Base-by-base conservation (phyloP, 2,797 vertebrate genomes). In the Tympanoctomys barrerae region DNA sequence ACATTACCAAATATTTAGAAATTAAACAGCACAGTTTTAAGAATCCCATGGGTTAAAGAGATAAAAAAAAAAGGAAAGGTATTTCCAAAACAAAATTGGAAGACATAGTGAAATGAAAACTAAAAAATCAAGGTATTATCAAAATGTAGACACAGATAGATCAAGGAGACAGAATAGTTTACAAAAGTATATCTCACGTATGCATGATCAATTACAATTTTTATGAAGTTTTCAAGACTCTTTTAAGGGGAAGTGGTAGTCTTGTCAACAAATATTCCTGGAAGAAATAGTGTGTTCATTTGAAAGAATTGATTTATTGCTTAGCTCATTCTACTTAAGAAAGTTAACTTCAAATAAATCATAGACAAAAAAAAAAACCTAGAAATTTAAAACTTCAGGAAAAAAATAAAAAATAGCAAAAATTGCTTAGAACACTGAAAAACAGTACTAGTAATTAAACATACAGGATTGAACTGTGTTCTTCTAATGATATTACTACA, bases 401-500 rank as follows among this genome's bases (percentile, higher is more conserved):
- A 93, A n/a, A 68, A 94, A 83, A 77, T 79, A 78, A 85, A 73
- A 14, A 52, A 9, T 26, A 61, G n/a, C 2, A 59, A 94, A 90
- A 5, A 49, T 83, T 39, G 70, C 4, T 85, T 86, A 90, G 14
- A 21, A 75, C 14, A 90, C 2, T 33, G 82, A 42, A 36, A 3
- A 81, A 83, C 39, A 66, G 4, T 0, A 71, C 3, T 9, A 87
- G 57, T 9, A 49, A 82, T 64, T 28, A 31, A 68, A 92, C 71
- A 86, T 14, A 10, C 26, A 33, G 91, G 24, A 31, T 28, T 93
- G 9, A 57, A 95, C 19, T 94, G 12, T 42, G 13, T 11, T 93
- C 19, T 85, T 94, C 49, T 75, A 75, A 96, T 93, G 57, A 71
- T 13, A 71, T 62, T 46, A 84, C 54, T 75, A 28, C 85, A 42